Conservation (phyloP, 2,888 invertebrate species). For the Willowsia nigromaculata region DNA sequence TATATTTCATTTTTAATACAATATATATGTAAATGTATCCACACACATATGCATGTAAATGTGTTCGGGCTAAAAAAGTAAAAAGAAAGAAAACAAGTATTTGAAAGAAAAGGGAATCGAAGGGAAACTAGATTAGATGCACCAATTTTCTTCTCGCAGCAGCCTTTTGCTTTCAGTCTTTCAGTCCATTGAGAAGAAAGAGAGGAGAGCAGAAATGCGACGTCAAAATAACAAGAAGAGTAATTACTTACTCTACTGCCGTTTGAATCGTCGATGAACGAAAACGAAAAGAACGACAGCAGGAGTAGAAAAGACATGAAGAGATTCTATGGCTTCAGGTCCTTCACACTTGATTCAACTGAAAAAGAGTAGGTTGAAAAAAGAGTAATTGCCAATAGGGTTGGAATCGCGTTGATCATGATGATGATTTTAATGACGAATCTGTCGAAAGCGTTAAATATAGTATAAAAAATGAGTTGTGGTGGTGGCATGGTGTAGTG, state of each 20-base stretch:
- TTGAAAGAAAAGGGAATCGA: constrained; percentile 51
- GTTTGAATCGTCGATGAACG: constrained; percentile 1
- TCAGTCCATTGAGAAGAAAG: constrained; percentile 29
- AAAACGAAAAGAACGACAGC: constrained; percentile 16
- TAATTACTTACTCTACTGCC: neutral
- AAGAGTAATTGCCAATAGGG: constrained; percentile 41
- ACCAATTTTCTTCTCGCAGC: neutral
- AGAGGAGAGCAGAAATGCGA: constrained; percentile 10
- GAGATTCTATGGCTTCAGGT: constrained; percentile 35
- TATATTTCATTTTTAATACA: constrained; percentile 27
- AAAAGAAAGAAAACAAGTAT: constrained; percentile 7
- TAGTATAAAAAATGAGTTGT: constrained; percentile 19
- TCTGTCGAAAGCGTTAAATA: constrained; percentile 51
- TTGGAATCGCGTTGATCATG: constrained; percentile 45
- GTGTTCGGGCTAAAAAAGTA: neutral
- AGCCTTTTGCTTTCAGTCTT: constrained; percentile 59
- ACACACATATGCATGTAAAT: constrained; percentile 7
- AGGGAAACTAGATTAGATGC: constrained; percentile 53
- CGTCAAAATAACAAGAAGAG: constrained; percentile 25
- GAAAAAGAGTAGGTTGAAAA: constrained; percentile 22
- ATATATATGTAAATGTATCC: constrained; percentile 18
- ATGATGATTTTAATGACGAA: constrained; percentile 59
- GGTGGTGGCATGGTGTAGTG: too few species aligned
- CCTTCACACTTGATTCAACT: constrained; percentile 57
- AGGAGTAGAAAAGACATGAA: neutral